phyloP scores from a whole-genome alignment of 92 coral and sea anemone species.

The Desmophyllum pertusum region DNA sequence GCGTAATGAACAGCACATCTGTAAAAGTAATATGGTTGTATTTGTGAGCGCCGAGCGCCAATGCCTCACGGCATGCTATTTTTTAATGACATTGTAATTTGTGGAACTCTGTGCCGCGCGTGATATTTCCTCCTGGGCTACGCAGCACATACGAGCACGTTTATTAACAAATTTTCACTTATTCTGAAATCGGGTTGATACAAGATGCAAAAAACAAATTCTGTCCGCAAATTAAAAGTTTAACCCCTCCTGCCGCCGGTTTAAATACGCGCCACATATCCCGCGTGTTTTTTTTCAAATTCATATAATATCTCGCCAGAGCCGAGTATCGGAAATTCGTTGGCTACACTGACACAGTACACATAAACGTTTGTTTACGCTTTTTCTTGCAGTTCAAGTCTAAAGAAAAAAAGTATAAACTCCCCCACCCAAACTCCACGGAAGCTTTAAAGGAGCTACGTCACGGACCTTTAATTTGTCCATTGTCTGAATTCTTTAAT shows the following conservation, averaged over 20 bases:
- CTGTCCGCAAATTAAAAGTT: not conserved
- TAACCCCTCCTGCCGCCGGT: not conserved
- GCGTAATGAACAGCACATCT: constrained; percentile 57
- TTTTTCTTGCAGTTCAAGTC: too few relatives aligned
- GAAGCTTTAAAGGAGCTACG: too few relatives aligned
- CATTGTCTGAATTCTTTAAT: too few relatives aligned
- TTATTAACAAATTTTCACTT: not conserved
- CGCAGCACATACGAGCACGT: not conserved
- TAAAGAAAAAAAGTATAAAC: too few relatives aligned
- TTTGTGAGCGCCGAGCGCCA: constrained; percentile 10
- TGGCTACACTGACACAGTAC: too few relatives aligned
- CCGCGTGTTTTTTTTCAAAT: too few relatives aligned
- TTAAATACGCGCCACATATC: too few relatives aligned
- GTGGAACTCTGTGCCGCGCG: constrained; percentile 11
- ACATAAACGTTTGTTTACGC: too few relatives aligned
- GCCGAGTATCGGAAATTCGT: too few relatives aligned
- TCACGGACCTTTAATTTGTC: too few relatives aligned
- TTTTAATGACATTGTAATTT: constrained; percentile 25
- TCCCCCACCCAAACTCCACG: too few relatives aligned
- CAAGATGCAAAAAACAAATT: not conserved
- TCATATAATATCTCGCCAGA: too few relatives aligned
- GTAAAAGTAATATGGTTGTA: constrained; percentile 59
- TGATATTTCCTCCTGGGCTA: not conserved
- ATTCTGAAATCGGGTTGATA: not conserved
- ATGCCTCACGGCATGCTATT: constrained; percentile 37